Base-by-base conservation (phyloP, 2,113 vertebrate species). In the Hypomesus transpacificus region DNA sequence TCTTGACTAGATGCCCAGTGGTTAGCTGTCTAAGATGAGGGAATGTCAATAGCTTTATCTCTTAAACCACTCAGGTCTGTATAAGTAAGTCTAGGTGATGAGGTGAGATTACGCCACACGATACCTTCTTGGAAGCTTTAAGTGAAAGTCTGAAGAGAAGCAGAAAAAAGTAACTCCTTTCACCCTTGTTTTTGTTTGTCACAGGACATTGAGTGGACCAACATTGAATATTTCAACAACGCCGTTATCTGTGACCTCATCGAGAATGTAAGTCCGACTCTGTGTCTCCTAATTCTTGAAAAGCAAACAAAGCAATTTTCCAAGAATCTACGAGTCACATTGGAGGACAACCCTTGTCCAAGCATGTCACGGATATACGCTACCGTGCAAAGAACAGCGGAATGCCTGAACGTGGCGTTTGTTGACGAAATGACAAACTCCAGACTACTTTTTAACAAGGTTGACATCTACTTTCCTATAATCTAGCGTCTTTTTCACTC, bases 181-280 rank as follows among this genome's bases (percentile, higher is more conserved):
- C 61, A 87, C 50, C 75, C 34, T 73, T n/a, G 58, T 71, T 84
- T 79, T 24, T 89, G 66, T 87, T 85, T 60, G 77, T 91, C 82
- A 1, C 68, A 98, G 97, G 97, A 90, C 68, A 98, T 99, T 79
- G 96, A 98, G 80, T 99, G 97, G 97, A 98, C 95, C 78, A 97
- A 98, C 79, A 97, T 99, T 5, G 96, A 98, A 56, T 99, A 98
- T 87, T 99, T 99, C 92, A 98, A 99, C 92, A 99, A 99, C 63
- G 95, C 97, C 24, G 79, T 97, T 70, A 99, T 99, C 88, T 99
- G 97, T 86, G 96, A 98, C 87, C 94, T 99, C 71, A 99, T 99
- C 88, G 97, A 99, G 90, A 99, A 98, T 74, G 97, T 99, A 91
- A 98, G 97, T 97, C 53, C 18, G 46, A 14, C 26, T 64, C 20